Evolutionary conservation across 2,797 vertebrate genomes (phyloP).

Genomic region (Buceros bicornis): DNA sequence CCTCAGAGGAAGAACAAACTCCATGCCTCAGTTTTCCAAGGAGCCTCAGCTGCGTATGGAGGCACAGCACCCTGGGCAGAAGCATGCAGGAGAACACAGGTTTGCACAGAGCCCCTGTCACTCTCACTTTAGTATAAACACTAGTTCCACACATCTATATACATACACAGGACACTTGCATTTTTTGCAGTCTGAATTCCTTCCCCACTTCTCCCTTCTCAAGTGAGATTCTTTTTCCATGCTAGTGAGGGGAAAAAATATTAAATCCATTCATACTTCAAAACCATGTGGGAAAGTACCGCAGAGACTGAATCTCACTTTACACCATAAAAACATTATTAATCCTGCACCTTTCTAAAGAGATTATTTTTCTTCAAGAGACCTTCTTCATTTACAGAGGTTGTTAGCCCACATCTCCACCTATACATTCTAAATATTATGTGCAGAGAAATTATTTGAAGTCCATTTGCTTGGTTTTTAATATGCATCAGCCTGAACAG

Average conservation of each 20-base stretch:
- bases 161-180: rapidly evolving
- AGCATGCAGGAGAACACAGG: background rate
- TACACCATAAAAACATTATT: background rate
- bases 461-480: background rate
- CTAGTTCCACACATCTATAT: background rate
- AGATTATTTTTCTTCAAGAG: background rate
- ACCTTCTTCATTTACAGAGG: background rate
- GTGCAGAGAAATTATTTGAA: background rate
- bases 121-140: background rate
- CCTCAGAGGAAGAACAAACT: background rate
- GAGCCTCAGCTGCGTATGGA: background rate
- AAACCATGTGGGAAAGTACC: background rate
- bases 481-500: background rate
- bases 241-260: background rate
- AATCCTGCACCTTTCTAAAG: background rate
- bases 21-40: background rate
- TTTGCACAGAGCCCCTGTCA: background rate
- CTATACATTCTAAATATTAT: background rate
- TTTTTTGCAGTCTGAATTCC: background rate
- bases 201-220: background rate
- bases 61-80: background rate
- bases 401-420: background rate
- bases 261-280: background rate
- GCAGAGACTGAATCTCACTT: background rate
- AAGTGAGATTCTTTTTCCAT: background rate